Percentiles rank a stretch among this genome's conserved stretches.
These are phyloP conservation scores for Plebejus melissa DNA, from an alignment of 2,888 invertebrate genomes.

Conservation along the genomic window DNA sequence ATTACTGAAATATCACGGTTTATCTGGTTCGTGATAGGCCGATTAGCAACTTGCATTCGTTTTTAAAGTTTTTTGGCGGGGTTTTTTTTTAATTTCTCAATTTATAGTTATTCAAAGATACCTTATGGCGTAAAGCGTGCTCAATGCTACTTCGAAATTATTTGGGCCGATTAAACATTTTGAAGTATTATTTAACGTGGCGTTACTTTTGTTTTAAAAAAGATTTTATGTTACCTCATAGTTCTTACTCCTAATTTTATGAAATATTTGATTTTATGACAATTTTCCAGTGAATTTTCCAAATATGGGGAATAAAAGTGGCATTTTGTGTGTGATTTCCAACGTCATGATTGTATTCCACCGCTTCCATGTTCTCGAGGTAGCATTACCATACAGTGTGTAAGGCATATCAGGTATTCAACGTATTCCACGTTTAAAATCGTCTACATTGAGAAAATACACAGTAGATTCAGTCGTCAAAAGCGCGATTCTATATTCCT, in stretches of 20 bases:
- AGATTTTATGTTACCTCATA: too few relatives aligned
- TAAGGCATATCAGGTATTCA: conserved; percentile 13
- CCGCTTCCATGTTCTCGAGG: neutral
- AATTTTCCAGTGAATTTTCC: neutral
- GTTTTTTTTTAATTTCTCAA: too few relatives aligned
- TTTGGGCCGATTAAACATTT: too few relatives aligned
- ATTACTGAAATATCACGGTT: too few relatives aligned
- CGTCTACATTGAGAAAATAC: neutral
- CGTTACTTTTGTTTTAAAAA: too few relatives aligned
- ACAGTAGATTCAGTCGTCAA: neutral
- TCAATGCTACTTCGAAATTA: too few relatives aligned
- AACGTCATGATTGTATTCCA: neutral
- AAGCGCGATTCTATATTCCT: neutral
- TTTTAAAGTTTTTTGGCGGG: too few relatives aligned
- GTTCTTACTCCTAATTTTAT: neutral
- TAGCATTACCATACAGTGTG: neutral
- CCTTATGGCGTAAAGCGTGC: too few relatives aligned
- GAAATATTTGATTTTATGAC: neutral
- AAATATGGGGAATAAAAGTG: neutral
- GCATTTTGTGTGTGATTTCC: neutral
- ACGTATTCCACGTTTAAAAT: neutral
- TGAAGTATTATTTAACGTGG: too few relatives aligned
- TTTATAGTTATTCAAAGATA: too few relatives aligned
- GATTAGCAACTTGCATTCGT: too few relatives aligned
- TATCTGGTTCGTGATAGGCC: too few relatives aligned